These are phyloP conservation scores for Rhinopithecus roxellana DNA, from an alignment of 2,113 vertebrate genomes.

Conservation along the genomic window DNA sequence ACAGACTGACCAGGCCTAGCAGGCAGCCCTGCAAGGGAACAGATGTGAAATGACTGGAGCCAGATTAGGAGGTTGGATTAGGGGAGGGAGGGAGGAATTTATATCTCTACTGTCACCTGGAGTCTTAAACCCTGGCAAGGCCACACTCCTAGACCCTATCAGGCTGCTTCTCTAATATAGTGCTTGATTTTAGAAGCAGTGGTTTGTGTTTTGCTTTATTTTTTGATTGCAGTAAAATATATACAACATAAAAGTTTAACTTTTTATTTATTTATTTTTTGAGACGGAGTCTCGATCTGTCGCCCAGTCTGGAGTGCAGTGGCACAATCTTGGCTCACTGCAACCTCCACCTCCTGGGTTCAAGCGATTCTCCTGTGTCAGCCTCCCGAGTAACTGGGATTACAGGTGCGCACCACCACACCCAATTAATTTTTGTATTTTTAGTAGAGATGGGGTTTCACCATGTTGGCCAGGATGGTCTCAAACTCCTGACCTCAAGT, in stretches of 20 bases:
- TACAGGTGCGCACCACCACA: too few species aligned
- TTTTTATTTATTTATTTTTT: background rate
- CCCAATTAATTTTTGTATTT: too few species aligned
- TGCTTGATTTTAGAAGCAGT: background rate
- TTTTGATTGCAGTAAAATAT: background rate
- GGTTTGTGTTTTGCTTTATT: background rate
- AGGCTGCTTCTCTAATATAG: background rate
- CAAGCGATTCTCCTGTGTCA: too few species aligned
- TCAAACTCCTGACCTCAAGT: background rate
- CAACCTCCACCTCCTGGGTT: too few species aligned
- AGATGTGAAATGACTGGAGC: background rate
- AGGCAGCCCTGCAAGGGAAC: background rate
- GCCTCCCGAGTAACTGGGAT: too few species aligned
- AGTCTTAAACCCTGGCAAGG: background rate
- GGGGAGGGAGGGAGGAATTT: background rate
- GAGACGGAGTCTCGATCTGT: background rate
- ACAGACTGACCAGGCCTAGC: background rate
- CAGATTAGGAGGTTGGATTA: background rate
- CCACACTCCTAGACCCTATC: background rate
- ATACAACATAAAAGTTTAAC: background rate
- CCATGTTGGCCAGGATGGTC: background rate
- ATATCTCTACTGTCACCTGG: background rate
- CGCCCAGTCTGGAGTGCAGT: background rate
- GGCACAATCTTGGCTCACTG: too few species aligned
- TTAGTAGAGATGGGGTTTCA: too few species aligned